Evolutionary conservation across 1,140 invertebrate species (phyloP).

Genomic region (Cydia splendana): DNA sequence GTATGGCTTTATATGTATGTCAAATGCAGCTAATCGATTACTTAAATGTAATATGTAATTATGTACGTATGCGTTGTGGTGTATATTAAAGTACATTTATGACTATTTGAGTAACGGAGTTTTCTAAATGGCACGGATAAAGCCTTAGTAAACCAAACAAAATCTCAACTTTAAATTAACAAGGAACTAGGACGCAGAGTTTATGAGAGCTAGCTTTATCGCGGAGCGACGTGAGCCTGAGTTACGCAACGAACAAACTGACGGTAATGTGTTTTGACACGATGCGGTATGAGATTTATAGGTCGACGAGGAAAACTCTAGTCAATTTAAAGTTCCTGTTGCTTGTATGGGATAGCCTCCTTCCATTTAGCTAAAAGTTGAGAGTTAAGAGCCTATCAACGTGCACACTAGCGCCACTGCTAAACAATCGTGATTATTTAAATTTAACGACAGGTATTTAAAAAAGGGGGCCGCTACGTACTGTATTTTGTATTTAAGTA

Average conservation of each 20-base stretch:
- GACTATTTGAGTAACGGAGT: background rate
- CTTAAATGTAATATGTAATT: background rate
- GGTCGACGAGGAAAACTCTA: slow-evolving; percentile 38
- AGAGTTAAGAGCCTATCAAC: no score
- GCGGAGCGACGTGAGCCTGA: slow-evolving; percentile 32
- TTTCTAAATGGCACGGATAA: background rate
- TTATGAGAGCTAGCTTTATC: slow-evolving; percentile 34
- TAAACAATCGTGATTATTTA: no score
- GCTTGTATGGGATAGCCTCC: slow-evolving; percentile 2
- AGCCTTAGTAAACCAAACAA: slow-evolving; percentile 22
- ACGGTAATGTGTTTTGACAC: slow-evolving; percentile 39
- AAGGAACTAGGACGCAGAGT: slow-evolving; percentile 27
- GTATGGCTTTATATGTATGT: no score
- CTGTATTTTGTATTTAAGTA: no score
- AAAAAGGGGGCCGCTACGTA: no score
- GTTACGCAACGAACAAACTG: slow-evolving; percentile 39
- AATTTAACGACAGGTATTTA: no score
- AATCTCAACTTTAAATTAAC: slow-evolving; percentile 30
- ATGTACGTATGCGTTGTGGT: background rate
- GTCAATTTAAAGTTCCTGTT: slow-evolving; percentile 38
- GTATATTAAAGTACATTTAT: background rate
- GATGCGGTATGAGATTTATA: slow-evolving; percentile 39
- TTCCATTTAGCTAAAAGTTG: background rate
- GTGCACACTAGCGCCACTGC: no score
- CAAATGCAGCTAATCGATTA: no score